These are phyloP conservation scores for Leucosticte australis DNA, from an alignment of 2,113 vertebrate genomes.

Conservation along the genomic window DNA sequence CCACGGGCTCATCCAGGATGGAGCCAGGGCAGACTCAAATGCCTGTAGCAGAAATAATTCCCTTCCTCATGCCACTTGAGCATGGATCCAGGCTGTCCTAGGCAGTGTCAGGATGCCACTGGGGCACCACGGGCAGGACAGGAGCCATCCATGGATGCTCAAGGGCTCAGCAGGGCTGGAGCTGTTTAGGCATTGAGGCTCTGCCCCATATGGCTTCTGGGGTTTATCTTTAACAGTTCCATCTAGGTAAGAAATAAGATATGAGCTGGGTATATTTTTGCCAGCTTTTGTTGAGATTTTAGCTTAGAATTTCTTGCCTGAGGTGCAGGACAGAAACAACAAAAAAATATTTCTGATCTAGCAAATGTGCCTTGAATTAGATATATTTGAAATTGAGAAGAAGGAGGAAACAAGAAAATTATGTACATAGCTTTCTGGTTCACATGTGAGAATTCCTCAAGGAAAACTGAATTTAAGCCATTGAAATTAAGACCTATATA, in stretches of 20 bases:
- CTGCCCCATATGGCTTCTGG: neutral
- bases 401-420: neutral
- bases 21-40: neutral
- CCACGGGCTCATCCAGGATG: neutral
- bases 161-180: neutral
- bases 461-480: neutral
- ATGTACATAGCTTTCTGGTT: neutral
- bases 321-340: neutral
- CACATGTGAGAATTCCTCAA: neutral
- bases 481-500: neutral
- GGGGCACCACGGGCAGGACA: neutral
- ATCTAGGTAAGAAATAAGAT: neutral
- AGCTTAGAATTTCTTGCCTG: neutral
- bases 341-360: neutral
- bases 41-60: neutral
- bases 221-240: neutral
- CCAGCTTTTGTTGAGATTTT: neutral
- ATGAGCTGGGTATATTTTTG: neutral
- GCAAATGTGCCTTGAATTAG: neutral
- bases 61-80: neutral
- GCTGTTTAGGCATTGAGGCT: neutral
- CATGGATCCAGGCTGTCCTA: neutral
- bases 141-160: neutral
- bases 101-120: neutral
- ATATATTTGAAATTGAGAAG: neutral